Base-by-base conservation (phyloP, 2,888 invertebrate species). In the Margaritifera margaritifera region DNA sequence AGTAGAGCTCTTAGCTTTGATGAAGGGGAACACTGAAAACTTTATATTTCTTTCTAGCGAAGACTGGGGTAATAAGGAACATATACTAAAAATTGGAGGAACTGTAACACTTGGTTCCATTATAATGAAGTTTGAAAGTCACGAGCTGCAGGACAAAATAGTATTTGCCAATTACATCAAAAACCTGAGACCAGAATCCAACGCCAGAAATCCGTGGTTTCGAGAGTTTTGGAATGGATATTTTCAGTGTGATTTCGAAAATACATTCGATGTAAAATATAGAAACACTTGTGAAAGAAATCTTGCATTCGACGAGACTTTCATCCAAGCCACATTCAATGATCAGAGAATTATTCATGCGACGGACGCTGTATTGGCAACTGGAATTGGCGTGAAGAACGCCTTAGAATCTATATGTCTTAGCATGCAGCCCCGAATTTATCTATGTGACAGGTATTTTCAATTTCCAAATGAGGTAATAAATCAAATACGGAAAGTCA, bases 1-100 rank as follows among this genome's bases (percentile, higher is more conserved):
- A 24, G 59, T 64, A 11, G 72, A 78, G 25, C 71, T 88, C 15
- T 60, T 88, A 20, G 31, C 74, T 15, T 71, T 75, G 31, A 73
- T 81, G 63, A 68, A 75, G 20, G 70, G 71, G 20, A 64, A 68
- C 8, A 57, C 58, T 31, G 75, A 72, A 19, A 77, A 75, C 11
- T 83, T 84, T 66, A 69, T 85, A 18, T 83, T 86, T 65, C 68
- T 85, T 22, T 82, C 74, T 18, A 85, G 85, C 62, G 86, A 86
- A 59, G 84, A 85, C 51, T 85, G 84, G 84, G 84, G 82, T 8
- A 77, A 76, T 55, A 80, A 80, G 31, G 59, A 69, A 4, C 69
- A 76, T 25, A 71, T 86, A 22, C 68, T 81, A 42, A 64, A 74
- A 6, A 66, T 66, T 11, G 78, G 78, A 6, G 75, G 73, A 8